Evolutionary conservation across 2,888 invertebrate species (phyloP), one percentile per base, ranked within the genome.

Genomic region (Eucera pruinosa): DNA sequence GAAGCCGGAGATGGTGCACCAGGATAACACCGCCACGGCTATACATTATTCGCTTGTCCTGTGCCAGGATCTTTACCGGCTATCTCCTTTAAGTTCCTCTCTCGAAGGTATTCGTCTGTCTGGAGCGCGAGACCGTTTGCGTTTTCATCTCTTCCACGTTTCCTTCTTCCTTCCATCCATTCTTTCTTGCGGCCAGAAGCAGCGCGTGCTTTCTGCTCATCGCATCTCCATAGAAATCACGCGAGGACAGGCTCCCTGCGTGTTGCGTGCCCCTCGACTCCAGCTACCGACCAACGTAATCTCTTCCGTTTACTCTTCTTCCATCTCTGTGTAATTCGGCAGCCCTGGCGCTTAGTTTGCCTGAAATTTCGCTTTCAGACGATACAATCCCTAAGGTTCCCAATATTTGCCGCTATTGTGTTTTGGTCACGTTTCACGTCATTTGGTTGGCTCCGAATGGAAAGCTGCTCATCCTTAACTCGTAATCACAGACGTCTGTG

Each of bases 11-110:
- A 86, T 84, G 72, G 75, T 45, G 45, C 33, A 25, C 72, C 43
- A 20, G 80, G 77, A 84, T 84, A 85, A 48, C 58, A 47, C 36
- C 55, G 66, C 36, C 48, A 54, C 61, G 54, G 75, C 80, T 76
- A 80, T 85, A 82, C 78, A 67, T 85, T 80, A 86, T 79, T 62
- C 68, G 81, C 23, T 83, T 82, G 85, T 87, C 82, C 81, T 77
- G 68, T 67, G 62, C 39, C 72, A 73, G 79, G 72, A 85, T 83
- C 86, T 79, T 89, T 83, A 79, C 82, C 83, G 82, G 83, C 87
- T 84, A 89, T 90, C 89, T 87, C 86, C 90, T 90, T 90, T 90
- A 90, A 89, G 85, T 78, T 81, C 80, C 79, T 76, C 71, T 27
- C 20, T 13, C 65, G 78, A 57, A 64, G 54, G 55, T 83, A 79